Evolutionary conservation across 2,797 vertebrate species (phyloP), one percentile per base, ranked within the genome.

Genomic region (Sciaenops ocellatus): DNA sequence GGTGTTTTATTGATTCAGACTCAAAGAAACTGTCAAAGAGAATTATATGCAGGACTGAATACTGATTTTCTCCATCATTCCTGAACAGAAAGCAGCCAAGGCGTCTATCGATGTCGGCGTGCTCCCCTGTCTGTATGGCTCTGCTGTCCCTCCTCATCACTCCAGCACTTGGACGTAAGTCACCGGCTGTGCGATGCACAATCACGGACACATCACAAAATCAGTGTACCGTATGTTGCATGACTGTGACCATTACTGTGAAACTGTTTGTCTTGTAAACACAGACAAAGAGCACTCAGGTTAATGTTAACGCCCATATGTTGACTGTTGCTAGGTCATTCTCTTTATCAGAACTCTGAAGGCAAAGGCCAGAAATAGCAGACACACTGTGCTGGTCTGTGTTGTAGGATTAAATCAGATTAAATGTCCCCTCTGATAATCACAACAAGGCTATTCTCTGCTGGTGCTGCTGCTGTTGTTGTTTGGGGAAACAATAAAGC

Each of bases 91-190:
- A 83, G 69, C 82, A 26, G 30, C 73, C 42, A 6, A 44, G 80
- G 84, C 68, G 34, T 67, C 81, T 6, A 5, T 42, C 57, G 28
- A 55, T 79, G 82, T 74, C 41, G 6, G 44, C 73, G 8, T 72
- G 0, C 80, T 60, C 80, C 22, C 71, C 79, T 10, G 54, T 84
- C 61, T 87, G 69, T 1, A 1, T 92, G 84, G 86, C 82, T 52
- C 85, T 95, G 50, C 83, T 94, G 57, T 87, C 82, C 26, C 15
- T 92, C 17, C 80, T 94, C 44, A 68, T 93, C 5, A 6, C 86
- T 68, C 91, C 93, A 22, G 91, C 88, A 26, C 77, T 90, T 9
- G 94, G 92, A 87, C 93, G 95, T 95, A 90, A 95, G 95, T 95
- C 62, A 80, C 68, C 46, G 30, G 26, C 65, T 50, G 18, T 5